These are phyloP conservation scores for Spheniscus mendiculus DNA, from an alignment of 2,113 vertebrate species.

Conservation along the genomic window DNA sequence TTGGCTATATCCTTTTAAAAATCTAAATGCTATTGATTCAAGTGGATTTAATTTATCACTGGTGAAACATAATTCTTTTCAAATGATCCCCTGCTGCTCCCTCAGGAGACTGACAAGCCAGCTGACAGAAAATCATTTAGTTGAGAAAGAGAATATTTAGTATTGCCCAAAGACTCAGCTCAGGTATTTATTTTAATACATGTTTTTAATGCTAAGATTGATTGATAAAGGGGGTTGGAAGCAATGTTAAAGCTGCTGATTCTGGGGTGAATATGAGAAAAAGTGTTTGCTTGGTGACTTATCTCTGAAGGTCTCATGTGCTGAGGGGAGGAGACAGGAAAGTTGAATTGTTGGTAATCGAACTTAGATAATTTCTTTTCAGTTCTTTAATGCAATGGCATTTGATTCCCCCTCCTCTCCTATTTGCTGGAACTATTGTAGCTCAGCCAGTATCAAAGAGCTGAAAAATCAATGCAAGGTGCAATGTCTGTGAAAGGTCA, in stretches of 20 bases:
- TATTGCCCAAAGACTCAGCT: conserved; percentile 63
- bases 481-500: conserved; percentile 49
- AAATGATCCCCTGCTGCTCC: conserved; percentile 70
- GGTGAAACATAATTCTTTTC: conserved; percentile 70
- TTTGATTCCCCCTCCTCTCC: background rate
- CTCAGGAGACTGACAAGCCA: conserved; percentile 48
- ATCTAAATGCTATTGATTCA: conserved; percentile 77
- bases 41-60: conserved; percentile 76
- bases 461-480: conserved; percentile 57
- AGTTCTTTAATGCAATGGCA: background rate
- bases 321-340: background rate
- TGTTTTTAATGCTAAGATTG: conserved; percentile 44
- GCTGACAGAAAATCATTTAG: conserved; percentile 80
- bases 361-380: conserved; percentile 18
- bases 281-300: background rate
- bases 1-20: conserved; percentile 59
- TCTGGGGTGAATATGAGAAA: conserved; percentile 16
- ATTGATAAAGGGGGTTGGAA: conserved; percentile 56
- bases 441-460: conserved; percentile 36
- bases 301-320: background rate
- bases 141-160: conserved; percentile 73
- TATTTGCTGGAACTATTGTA: conserved; percentile 9
- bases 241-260: conserved; percentile 53
- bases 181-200: conserved; percentile 67
- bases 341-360: conserved; percentile 46